phyloP scores from a whole-genome alignment of 2,888 invertebrate species.

The Molanna angustata region DNA sequence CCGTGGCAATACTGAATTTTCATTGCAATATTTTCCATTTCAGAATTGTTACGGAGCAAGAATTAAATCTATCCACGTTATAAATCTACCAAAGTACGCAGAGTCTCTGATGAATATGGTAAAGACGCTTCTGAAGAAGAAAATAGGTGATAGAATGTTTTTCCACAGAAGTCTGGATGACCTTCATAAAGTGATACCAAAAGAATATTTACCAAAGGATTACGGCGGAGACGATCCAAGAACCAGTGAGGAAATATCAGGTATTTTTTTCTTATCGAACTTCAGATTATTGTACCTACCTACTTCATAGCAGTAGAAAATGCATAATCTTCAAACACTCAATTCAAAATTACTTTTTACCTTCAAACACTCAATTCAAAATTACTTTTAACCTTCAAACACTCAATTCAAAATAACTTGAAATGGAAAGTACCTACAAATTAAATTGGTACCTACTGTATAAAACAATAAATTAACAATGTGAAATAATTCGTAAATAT shows the following conservation, averaged over 20 bases:
- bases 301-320: too few relatives aligned
- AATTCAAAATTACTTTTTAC: too few relatives aligned
- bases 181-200: not conserved
- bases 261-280: too few relatives aligned
- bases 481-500: too few relatives aligned
- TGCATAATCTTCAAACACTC: too few relatives aligned
- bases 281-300: too few relatives aligned
- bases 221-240: not conserved
- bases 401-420: too few relatives aligned
- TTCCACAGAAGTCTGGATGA: slow-evolving; percentile 41
- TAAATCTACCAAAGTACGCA: slow-evolving; percentile 44
- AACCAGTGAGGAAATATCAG: slow-evolving; percentile 39
- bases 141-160: slow-evolving; percentile 44
- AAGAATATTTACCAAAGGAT: not conserved
- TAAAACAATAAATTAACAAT: too few relatives aligned
- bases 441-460: too few relatives aligned
- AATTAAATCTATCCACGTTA: slow-evolving; percentile 45
- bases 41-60: slow-evolving; percentile 50
- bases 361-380: too few relatives aligned
- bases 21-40: slow-evolving; percentile 33
- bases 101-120: slow-evolving; percentile 42
- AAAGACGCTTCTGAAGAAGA: slow-evolving; percentile 46
- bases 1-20: not conserved
- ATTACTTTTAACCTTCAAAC: too few relatives aligned
- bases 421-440: too few relatives aligned